These are phyloP conservation scores for Opisthocomus hoazin DNA, from an alignment of 2,113 vertebrate species.

Conservation along the genomic window DNA sequence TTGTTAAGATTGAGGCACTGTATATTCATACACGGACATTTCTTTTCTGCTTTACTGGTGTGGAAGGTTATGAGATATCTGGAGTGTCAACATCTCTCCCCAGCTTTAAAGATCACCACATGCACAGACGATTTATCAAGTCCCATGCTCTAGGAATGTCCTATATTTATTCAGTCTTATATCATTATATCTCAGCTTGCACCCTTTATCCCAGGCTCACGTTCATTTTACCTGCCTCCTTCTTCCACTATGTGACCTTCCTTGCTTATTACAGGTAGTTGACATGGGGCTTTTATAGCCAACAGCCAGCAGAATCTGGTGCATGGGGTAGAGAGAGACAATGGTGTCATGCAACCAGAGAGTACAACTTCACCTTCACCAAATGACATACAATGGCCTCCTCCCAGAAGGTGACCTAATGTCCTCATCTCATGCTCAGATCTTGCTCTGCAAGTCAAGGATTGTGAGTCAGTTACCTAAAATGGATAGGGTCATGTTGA, in stretches of 20 bases:
- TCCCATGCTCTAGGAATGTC: not conserved
- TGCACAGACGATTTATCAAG: not conserved
- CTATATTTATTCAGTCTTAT: not conserved
- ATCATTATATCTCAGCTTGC: not conserved
- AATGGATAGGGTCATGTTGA: not conserved
- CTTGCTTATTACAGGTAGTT: not conserved
- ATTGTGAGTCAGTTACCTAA: not conserved
- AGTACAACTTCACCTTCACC: not conserved
- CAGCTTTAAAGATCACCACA: not conserved
- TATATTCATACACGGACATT: rapidly evolving
- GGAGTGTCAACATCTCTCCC: not conserved
- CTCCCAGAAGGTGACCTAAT: not conserved
- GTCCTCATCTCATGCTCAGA: not conserved
- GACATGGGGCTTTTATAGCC: not conserved
- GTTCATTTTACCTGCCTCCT: not conserved
- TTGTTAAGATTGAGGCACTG: not conserved
- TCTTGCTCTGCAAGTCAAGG: not conserved
- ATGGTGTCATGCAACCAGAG: not conserved
- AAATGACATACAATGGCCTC: not conserved
- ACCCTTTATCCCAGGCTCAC: not conserved
- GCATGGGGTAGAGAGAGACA: not conserved
- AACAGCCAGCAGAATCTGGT: not conserved
- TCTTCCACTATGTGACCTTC: not conserved
- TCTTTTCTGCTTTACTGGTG: not conserved
- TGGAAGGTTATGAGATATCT: not conserved